phyloP scores from a whole-genome alignment of 2,797 vertebrate species.

The Siniperca undulata region DNA sequence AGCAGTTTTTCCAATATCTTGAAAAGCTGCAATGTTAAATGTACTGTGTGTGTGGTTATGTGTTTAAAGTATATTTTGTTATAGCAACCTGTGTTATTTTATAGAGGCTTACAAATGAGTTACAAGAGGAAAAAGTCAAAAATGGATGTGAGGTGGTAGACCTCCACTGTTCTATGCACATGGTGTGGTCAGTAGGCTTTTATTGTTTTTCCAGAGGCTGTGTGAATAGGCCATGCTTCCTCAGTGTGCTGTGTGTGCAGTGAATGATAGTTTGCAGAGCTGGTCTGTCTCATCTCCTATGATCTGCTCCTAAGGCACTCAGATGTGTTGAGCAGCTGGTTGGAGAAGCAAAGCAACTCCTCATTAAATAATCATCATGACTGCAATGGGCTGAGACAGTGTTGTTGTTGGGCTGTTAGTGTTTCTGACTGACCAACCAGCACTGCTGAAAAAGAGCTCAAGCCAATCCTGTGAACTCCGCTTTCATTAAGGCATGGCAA shows the following conservation, averaged over 20 bases:
- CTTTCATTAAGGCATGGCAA: background rate
- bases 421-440: slow-evolving; percentile 43
- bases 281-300: slow-evolving; percentile 33
- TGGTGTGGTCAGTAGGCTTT: slow-evolving; percentile 1
- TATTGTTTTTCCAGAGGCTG: slow-evolving; percentile 19
- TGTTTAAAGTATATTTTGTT: background rate
- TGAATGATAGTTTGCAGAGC: slow-evolving; percentile 33
- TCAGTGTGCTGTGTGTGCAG: slow-evolving; percentile 24
- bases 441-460: slow-evolving; percentile 4
- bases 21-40: background rate
- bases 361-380: slow-evolving; percentile 74
- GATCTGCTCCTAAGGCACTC: slow-evolving; percentile 38
- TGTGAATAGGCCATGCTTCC: slow-evolving; percentile 20
- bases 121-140: background rate
- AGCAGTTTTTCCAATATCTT: background rate
- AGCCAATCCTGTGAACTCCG: background rate
- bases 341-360: slow-evolving; percentile 47
- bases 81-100: background rate
- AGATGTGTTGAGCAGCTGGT: slow-evolving; percentile 49
- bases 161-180: background rate
- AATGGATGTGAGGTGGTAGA: background rate
- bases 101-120: background rate
- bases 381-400: slow-evolving; percentile 58
- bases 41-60: background rate
- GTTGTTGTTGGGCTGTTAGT: slow-evolving; percentile 50